Evolutionary conservation across 2,888 invertebrate genomes (phyloP).

Genomic region (Conomelus anceps): DNA sequence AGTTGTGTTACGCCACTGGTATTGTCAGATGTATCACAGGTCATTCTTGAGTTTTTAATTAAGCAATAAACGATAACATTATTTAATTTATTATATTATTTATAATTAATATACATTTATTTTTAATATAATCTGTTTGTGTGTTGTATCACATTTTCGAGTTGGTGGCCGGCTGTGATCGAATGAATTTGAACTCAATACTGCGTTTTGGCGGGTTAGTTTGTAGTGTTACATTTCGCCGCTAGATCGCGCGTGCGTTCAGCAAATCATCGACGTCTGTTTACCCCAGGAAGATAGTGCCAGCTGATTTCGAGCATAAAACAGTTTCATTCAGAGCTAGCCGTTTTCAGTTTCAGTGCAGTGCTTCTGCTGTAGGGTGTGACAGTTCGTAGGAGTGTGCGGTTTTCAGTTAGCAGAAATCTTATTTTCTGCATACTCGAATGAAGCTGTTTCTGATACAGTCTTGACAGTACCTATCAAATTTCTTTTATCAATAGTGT

Average conservation of each 20-base stretch:
- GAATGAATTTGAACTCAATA: background rate
- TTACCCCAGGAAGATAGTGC: background rate
- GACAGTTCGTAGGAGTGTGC: background rate
- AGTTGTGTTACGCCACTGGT: too few species aligned
- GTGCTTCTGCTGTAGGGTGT: background rate
- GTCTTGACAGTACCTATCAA: background rate
- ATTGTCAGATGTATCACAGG: too few species aligned
- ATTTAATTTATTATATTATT: too few species aligned
- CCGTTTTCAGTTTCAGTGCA: background rate
- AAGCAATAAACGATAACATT: too few species aligned
- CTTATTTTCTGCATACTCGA: background rate
- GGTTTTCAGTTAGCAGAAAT: background rate
- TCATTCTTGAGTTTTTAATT: too few species aligned
- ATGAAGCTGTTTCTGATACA: background rate
- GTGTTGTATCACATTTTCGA: too few species aligned
- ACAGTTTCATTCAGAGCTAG: background rate
- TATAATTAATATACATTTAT: too few species aligned
- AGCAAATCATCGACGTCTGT: background rate
- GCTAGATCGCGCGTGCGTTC: background rate
- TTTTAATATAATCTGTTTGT: too few species aligned
- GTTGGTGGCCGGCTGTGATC: background rate
- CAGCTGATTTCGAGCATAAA: background rate
- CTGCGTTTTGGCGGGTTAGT: background rate
- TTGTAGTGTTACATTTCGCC: background rate
- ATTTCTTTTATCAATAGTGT: background rate